These are phyloP conservation scores for Sinopyrophorus schimmeli DNA, from an alignment of 2,888 invertebrate species.

Conservation along the genomic window DNA sequence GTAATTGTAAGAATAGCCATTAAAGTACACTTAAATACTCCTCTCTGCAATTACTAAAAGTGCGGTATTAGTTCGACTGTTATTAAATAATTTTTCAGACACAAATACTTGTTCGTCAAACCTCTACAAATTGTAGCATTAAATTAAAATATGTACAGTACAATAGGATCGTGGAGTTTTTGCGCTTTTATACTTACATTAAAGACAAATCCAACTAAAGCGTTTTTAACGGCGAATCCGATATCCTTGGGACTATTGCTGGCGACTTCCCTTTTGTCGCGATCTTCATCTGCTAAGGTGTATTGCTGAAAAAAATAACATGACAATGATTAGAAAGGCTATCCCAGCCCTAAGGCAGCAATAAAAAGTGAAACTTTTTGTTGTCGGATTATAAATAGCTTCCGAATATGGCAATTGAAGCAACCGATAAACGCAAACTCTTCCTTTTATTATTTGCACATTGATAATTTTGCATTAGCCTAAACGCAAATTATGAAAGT, in stretches of 20 bases:
- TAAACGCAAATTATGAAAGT: conserved; percentile 8
- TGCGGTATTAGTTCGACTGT: no score
- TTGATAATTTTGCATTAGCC: conserved; percentile 1
- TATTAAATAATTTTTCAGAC: no score
- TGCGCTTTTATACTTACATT: conserved; percentile 66
- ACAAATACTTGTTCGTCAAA: no score
- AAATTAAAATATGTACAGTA: no score
- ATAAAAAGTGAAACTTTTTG: conserved; percentile 3
- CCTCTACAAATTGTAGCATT: no score
- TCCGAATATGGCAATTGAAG: no score
- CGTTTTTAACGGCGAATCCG: conserved; percentile 76
- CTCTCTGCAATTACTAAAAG: no score
- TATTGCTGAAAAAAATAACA: conserved; percentile 52
- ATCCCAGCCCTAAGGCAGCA: not conserved
- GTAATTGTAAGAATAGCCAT: no score
- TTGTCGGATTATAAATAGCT: no score
- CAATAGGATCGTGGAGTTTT: not conserved
- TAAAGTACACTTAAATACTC: no score
- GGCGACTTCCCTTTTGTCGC: conserved; percentile 78
- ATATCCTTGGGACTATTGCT: conserved; percentile 58
- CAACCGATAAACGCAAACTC: not conserved
- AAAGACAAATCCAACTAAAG: conserved; percentile 79
- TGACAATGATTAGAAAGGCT: conserved; percentile 5
- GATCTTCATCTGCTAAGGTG: conserved; percentile 36
- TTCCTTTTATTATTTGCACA: not conserved